Evolutionary conservation across 23 tunicate genomes (phyloP).

Genomic region (Styela clava): DNA sequence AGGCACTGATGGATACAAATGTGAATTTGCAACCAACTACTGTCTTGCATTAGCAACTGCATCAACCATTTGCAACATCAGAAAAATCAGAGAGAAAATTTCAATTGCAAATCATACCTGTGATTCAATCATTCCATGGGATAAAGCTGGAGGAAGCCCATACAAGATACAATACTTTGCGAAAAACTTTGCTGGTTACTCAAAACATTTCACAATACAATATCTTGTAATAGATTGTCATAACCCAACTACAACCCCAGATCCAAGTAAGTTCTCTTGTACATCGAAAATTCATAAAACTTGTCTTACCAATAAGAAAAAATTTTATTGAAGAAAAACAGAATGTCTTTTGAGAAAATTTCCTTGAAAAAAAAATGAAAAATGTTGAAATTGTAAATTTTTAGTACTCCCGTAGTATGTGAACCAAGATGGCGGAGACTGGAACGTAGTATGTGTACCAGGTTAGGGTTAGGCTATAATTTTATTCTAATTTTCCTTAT

Average conservation of each 20-base stretch:
- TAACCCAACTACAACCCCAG: not conserved
- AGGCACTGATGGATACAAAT: not conserved
- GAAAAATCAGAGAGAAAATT: not conserved
- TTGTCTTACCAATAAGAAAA: too few relatives aligned
- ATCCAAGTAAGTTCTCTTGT: not conserved
- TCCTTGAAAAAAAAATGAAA: too few relatives aligned
- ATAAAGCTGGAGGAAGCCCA: not conserved
- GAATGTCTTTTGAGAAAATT: too few relatives aligned
- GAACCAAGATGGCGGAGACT: too few relatives aligned
- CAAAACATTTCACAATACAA: not conserved
- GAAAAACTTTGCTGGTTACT: not conserved
- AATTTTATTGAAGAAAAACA: too few relatives aligned
- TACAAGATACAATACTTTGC: not conserved
- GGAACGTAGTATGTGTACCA: too few relatives aligned
- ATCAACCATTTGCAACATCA: not conserved
- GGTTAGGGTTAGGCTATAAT: too few relatives aligned
- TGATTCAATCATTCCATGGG: not conserved
- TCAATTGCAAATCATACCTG: not conserved
- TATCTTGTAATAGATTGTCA: not conserved
- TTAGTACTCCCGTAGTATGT: too few relatives aligned
- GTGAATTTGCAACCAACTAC: not conserved
- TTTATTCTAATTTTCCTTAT: too few relatives aligned
- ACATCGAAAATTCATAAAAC: too few relatives aligned
- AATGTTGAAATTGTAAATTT: too few relatives aligned
- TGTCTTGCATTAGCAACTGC: not conserved